Evolutionary conservation across 2,113 vertebrate genomes (phyloP).

Genomic region (Hirundichthys speculiger): DNA sequence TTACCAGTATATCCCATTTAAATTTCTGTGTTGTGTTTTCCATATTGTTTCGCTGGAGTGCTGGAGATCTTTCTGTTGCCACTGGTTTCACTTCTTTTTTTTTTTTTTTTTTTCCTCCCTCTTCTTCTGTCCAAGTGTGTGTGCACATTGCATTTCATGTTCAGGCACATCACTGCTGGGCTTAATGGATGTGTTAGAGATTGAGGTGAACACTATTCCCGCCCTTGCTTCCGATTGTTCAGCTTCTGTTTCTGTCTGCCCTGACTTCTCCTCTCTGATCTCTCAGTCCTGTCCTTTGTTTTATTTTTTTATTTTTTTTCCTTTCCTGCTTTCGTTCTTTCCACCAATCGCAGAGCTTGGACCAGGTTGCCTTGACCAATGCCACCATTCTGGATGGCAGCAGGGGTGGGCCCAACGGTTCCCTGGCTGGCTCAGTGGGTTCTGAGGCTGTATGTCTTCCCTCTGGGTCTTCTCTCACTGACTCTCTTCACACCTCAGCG

Average conservation of each 20-base stretch:
- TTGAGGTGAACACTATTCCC: constrained; percentile 20
- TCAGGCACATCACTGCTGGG: constrained; percentile 43
- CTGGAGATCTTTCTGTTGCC: constrained; percentile 21
- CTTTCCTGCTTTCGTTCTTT: constrained; percentile 78
- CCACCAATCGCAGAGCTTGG: constrained; percentile 85
- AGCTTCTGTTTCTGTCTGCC: constrained; percentile 56
- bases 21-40: constrained; percentile 21
- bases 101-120: not conserved
- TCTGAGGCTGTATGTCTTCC: constrained; percentile 91
- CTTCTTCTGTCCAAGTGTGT: not conserved
- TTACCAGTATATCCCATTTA: not conserved
- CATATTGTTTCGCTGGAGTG: not conserved
- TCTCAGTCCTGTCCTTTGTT: constrained; percentile 57
- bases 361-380: constrained; percentile 82
- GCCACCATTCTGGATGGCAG: constrained; percentile 84
- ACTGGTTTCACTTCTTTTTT: constrained; percentile 10
- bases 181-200: constrained; percentile 41
- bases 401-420: constrained; percentile 86
- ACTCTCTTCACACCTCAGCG: constrained; percentile 91
- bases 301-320: constrained; percentile 58
- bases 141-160: constrained; percentile 37
- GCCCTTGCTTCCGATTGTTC: constrained; percentile 36
- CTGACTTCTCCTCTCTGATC: constrained; percentile 57
- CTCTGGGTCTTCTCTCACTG: constrained; percentile 92
- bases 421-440: constrained; percentile 88